These are phyloP conservation scores for Boulengeromyrus knoepffleri DNA, from an alignment of 2,113 vertebrate genomes.

Conservation along the genomic window DNA sequence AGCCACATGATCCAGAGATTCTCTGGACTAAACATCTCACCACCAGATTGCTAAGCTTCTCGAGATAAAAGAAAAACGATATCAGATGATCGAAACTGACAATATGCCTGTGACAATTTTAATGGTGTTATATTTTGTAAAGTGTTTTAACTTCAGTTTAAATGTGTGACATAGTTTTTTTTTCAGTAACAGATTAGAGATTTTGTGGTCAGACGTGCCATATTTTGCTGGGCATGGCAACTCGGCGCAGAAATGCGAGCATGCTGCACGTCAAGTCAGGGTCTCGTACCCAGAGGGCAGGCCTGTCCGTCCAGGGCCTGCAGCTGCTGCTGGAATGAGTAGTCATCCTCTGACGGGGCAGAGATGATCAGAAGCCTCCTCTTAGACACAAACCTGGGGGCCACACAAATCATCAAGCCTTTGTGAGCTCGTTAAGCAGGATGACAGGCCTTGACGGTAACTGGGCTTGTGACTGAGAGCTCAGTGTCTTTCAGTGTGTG, in stretches of 20 bases:
- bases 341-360: constrained; percentile 59
- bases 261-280: background rate
- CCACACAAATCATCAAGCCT: background rate
- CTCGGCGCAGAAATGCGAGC: background rate
- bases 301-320: constrained; percentile 56
- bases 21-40: background rate
- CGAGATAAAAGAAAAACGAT: background rate
- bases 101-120: background rate
- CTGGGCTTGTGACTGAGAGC: background rate
- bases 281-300: constrained; percentile 56
- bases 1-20: background rate
- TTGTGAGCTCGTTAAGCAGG: background rate
- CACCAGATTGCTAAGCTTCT: background rate
- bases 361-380: constrained; percentile 64
- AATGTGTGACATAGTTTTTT: background rate
- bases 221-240: background rate
- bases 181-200: background rate
- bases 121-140: background rate
- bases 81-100: background rate
- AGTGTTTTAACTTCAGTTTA: background rate
- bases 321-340: constrained; percentile 65
- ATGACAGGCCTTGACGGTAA: background rate
- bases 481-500: background rate
- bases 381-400: constrained; percentile 60
- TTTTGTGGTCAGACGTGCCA: background rate